These are phyloP conservation scores for Drosophila tristis DNA, from an alignment of 1,140 invertebrate genomes.

Conservation along the genomic window DNA sequence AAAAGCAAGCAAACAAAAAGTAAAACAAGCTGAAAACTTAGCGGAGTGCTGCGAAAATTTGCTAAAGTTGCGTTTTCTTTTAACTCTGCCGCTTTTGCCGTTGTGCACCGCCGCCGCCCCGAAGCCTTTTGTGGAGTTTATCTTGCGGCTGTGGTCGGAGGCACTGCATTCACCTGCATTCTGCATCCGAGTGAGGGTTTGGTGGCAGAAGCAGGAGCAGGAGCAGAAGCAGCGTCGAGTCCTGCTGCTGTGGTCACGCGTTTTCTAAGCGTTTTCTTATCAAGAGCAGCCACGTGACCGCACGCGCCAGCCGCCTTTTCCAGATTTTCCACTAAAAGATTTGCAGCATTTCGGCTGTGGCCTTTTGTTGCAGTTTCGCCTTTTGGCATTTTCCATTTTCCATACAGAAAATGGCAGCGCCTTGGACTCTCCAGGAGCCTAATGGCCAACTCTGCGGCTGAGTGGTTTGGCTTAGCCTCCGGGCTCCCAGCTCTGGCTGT, in stretches of 20 bases:
- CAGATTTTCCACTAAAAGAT: constrained; percentile 77
- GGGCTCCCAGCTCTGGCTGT: constrained; percentile 12
- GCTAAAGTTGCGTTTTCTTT: constrained; percentile 77
- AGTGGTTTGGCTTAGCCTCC: constrained; percentile 43
- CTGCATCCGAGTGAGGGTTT: constrained; percentile 1
- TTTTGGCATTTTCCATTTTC: constrained; percentile 30
- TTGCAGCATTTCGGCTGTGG: constrained; percentile 51
- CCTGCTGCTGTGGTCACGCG: constrained; percentile 63
- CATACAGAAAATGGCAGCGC: constrained; percentile 14
- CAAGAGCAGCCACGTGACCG: constrained; percentile 65
- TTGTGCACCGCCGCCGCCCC: constrained; percentile 1
- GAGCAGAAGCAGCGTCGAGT: constrained; percentile 15
- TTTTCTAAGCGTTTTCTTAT: constrained; percentile 82
- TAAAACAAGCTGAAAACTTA: constrained; percentile 44
- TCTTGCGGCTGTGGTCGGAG: constrained; percentile 63
- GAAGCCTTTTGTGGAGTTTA: constrained; percentile 64
- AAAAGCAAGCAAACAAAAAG: constrained; percentile 22
- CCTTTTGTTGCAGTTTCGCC: constrained; percentile 50
- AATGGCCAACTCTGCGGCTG: constrained; percentile 61
- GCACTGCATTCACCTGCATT: constrained; percentile 47
- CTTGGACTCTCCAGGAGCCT: constrained; percentile 36
- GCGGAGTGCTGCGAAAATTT: constrained; percentile 57
- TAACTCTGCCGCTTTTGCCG: constrained; percentile 17
- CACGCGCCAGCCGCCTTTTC: constrained; percentile 46
- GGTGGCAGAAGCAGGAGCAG: too few species aligned